Evolutionary conservation across 2,113 vertebrate genomes (phyloP).

Genomic region (Raphicerus campestris): DNA sequence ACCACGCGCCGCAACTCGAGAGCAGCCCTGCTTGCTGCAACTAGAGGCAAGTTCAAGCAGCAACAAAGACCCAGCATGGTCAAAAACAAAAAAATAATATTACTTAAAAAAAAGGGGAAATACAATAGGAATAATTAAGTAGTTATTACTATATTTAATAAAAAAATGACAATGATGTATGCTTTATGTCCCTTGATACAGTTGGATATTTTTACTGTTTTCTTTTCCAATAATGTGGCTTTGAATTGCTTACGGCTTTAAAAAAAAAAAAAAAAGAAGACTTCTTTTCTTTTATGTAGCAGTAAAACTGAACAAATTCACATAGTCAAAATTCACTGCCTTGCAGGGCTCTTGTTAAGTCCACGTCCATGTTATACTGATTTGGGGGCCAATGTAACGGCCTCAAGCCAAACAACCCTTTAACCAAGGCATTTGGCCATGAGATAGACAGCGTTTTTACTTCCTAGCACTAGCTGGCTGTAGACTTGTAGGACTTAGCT

Average conservation of each 20-base stretch:
- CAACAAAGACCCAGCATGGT: neutral
- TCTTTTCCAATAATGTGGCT: neutral
- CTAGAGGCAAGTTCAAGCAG: neutral
- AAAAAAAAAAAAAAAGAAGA: neutral
- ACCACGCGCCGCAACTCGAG: accelerated
- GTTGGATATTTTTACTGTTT: neutral
- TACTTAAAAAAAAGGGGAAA: neutral
- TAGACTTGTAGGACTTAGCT: neutral
- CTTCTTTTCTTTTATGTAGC: neutral
- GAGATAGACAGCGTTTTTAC: neutral
- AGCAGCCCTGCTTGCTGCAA: neutral
- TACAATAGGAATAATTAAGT: neutral
- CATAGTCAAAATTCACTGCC: neutral
- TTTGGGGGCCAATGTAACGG: neutral
- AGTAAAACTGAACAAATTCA: neutral
- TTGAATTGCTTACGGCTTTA: neutral
- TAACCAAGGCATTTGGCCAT: neutral
- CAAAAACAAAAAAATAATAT: neutral
- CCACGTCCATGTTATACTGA: too few species aligned
- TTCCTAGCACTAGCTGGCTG: neutral
- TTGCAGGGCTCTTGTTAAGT: neutral
- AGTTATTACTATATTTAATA: neutral
- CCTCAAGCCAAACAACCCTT: neutral
- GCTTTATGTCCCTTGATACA: neutral
- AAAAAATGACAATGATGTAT: neutral